Percentiles rank a stretch among this genome's conserved stretches.
Evolutionary conservation across 2,797 vertebrate genomes (phyloP).

Genomic region (Pipistrellus kuhlii): DNA sequence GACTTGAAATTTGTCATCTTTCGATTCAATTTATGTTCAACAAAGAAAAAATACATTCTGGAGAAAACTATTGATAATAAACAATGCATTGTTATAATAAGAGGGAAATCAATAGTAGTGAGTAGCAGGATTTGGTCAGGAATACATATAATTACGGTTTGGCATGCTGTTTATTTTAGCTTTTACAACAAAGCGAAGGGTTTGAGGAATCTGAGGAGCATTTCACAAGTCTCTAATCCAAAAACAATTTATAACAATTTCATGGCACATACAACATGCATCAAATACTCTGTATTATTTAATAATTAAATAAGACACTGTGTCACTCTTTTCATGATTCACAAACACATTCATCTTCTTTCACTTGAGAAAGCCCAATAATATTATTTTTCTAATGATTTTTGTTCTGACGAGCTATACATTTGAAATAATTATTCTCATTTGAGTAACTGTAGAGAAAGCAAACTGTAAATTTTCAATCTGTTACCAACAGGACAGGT

Average conservation of each 20-base stretch:
- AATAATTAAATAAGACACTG: slow-evolving; percentile 56
- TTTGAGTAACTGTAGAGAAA: slow-evolving; percentile 46
- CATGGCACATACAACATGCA: slow-evolving; percentile 73
- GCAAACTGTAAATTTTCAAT: slow-evolving; percentile 43
- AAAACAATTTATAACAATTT: slow-evolving; percentile 72
- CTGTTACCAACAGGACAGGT: neutral
- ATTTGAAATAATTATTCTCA: slow-evolving; percentile 26
- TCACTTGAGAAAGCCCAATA: slow-evolving; percentile 58
- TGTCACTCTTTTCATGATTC: slow-evolving; percentile 37
- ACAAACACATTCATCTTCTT: slow-evolving; percentile 25
- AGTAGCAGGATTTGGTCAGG: slow-evolving; percentile 44
- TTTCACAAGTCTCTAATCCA: slow-evolving; percentile 71
- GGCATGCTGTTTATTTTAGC: slow-evolving; percentile 79
- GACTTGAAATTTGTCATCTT: slow-evolving; percentile 55
- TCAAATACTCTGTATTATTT: slow-evolving; percentile 67
- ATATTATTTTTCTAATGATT: slow-evolving; percentile 52
- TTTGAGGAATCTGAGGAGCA: slow-evolving; percentile 67
- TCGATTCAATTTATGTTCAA: slow-evolving; percentile 63
- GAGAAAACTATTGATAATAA: slow-evolving; percentile 61
- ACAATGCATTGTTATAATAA: slow-evolving; percentile 57
- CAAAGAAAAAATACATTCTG: slow-evolving; percentile 61
- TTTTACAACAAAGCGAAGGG: slow-evolving; percentile 82
- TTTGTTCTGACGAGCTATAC: slow-evolving; percentile 45
- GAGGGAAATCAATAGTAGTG: neutral
- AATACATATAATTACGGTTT: slow-evolving; percentile 72